Base-by-base conservation (phyloP, 2,797 vertebrate species). In the Acanthiza pusilla region DNA sequence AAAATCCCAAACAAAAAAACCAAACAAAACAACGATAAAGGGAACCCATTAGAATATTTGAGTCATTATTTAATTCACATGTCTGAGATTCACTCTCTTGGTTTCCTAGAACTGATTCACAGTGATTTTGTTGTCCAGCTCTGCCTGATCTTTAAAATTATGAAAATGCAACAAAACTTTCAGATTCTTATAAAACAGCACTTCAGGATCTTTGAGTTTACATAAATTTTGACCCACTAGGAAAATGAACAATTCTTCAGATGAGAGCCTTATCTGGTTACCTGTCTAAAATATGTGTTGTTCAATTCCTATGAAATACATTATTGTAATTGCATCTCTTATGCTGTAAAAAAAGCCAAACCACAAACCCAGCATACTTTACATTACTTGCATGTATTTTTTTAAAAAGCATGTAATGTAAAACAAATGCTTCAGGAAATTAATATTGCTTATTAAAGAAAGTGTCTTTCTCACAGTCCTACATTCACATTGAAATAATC, bases 381-480 rank as follows among this genome's bases (percentile, higher is more conserved):
- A 68, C 6, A 34, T 53, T 89, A 62, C 25, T 67, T 74, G 32
- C 9, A 70, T 11, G 11, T 36, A 76, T 55, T 45, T 85, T 85
- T 83, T 91, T 82, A 19, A 48, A 54, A 77, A 62, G 14, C 8
- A 38, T 45, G 23, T 20, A 29, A 73, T 66, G 67, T 48, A 48
- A 88, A 89, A 34, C 4, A 89, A 95, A 92, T 47, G 54, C 23
- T 67, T 91, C 70, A 78, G 34, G 13, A 81, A 93, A 92, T 78
- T 77, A 83, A 45, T 93, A 85, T 7, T 81, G 55, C 80, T 95
- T 89, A 95, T 94, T 96, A 97, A 96, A 82, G 95, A 97, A 96
- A 95, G 70, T 53, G 95, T 91, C 43, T 58, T 91, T 94, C 65
- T 91, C 73, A 85, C 38, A 94, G 54, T 80, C 51, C 62, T 68